A percentile compares a stretch with the other conserved stretches of the same genome.
phyloP scores from a whole-genome alignment of 2,113 vertebrate genomes.

The Willisornis vidua region DNA sequence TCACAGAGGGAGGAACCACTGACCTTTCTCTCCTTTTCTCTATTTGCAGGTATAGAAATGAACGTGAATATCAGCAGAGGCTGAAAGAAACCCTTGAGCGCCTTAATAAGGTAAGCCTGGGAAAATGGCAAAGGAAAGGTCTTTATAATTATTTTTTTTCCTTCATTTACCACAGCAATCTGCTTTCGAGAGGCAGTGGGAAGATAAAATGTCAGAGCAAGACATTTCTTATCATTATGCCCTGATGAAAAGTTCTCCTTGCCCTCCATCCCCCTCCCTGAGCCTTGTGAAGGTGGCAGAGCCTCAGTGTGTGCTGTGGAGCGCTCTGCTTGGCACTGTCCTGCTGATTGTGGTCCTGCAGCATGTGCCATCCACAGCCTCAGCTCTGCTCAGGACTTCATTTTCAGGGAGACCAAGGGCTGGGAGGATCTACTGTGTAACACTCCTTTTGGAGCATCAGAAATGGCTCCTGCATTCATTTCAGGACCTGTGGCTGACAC shows the following conservation, averaged over 20 bases:
- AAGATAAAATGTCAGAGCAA: neutral
- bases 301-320: accelerated
- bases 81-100: constrained; percentile 85
- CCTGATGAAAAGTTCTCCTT: neutral
- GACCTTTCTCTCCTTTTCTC: neutral
- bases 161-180: neutral
- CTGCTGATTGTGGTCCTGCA: neutral
- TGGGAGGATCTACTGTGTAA: neutral
- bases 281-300: neutral
- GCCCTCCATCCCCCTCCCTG: neutral
- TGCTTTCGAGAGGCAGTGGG: neutral
- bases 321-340: neutral
- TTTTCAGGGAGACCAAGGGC: neutral
- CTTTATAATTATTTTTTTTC: neutral
- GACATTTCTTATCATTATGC: neutral
- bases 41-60: constrained; percentile 87
- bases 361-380: neutral
- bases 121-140: neutral
- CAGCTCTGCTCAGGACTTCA: neutral
- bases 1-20: neutral
- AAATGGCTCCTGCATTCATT: neutral
- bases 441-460: neutral
- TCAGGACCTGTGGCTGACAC: neutral
- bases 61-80: constrained; percentile 89
- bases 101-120: constrained; percentile 87